A percentile compares a stretch with the other conserved stretches of the same genome.
Conservation (phyloP, 2,113 vertebrate genomes). For the Struthidea cinerea region DNA sequence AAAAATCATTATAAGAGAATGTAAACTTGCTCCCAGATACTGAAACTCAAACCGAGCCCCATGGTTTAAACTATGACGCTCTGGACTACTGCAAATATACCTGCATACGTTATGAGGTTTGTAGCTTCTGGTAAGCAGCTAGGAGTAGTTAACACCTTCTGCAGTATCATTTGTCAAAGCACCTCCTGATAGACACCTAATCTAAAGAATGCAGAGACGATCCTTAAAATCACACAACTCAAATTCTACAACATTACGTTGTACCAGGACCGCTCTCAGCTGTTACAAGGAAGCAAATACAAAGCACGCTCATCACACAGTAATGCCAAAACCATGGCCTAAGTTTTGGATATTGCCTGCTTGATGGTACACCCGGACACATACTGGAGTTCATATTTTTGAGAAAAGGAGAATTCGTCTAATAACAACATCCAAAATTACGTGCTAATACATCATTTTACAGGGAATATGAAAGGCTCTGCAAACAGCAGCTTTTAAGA, state of each 20-base stretch:
- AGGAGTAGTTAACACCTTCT: not conserved
- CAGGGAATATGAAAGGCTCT: not conserved
- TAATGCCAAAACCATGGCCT: not conserved
- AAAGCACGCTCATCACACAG: not conserved
- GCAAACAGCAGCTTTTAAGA: not conserved
- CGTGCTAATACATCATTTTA: not conserved
- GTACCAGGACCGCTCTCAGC: accelerated
- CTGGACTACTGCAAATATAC: not conserved
- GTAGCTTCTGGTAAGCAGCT: not conserved
- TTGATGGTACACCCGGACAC: not conserved
- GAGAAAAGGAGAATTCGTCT: not conserved
- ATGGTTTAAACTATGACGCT: not conserved
- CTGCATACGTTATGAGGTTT: not conserved
- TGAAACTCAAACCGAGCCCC: not conserved
- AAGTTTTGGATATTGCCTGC: not conserved
- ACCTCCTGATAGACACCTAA: not conserved
- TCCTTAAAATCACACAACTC: not conserved
- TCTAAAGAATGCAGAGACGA: not conserved
- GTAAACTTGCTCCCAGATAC: not conserved
- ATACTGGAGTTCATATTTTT: not conserved
- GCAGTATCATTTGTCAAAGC: not conserved
- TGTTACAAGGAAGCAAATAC: not conserved
- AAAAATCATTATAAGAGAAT: not conserved
- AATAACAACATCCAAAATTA: not conserved
- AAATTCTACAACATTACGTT: not conserved